Conservation (phyloP, 2,113 vertebrate species). For the Hiodon alosoides region DNA sequence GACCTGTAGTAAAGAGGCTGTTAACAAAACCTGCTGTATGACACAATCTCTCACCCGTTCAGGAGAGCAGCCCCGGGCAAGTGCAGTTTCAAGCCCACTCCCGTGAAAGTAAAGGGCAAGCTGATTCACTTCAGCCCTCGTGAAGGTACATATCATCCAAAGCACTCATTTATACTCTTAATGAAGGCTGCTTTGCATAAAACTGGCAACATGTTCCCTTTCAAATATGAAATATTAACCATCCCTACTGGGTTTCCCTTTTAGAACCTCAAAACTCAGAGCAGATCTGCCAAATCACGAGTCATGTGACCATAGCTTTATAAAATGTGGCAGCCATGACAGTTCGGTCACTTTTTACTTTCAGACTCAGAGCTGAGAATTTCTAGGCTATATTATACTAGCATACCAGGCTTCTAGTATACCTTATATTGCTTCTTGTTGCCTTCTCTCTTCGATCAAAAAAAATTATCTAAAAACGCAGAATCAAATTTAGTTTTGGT, state of each 20-base stretch:
- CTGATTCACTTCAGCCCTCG: slow-evolving; percentile 65
- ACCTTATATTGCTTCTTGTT: too few relatives aligned
- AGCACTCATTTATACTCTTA: not conserved
- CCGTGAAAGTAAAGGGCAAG: slow-evolving; percentile 65
- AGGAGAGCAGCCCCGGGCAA: slow-evolving; percentile 69
- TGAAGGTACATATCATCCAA: slow-evolving; percentile 51
- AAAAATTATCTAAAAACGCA: too few relatives aligned
- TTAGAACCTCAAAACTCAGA: too few relatives aligned
- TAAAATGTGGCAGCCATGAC: too few relatives aligned
- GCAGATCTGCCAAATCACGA: too few relatives aligned
- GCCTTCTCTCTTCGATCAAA: too few relatives aligned
- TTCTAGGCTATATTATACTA: too few relatives aligned
- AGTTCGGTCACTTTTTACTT: too few relatives aligned
- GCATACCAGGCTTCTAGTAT: too few relatives aligned
- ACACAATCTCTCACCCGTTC: slow-evolving; percentile 1
- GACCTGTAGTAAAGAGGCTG: not conserved
- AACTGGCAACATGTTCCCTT: not conserved
- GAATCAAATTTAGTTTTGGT: too few relatives aligned
- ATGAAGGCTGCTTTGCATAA: not conserved
- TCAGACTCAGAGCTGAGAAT: too few relatives aligned
- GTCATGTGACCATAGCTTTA: too few relatives aligned
- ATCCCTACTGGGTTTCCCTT: not conserved
- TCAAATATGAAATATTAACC: not conserved
- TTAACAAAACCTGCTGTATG: not conserved
- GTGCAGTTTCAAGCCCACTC: slow-evolving; percentile 56